phyloP scores from a whole-genome alignment of 2,797 vertebrate genomes.

The Poeciliopsis turneri region DNA sequence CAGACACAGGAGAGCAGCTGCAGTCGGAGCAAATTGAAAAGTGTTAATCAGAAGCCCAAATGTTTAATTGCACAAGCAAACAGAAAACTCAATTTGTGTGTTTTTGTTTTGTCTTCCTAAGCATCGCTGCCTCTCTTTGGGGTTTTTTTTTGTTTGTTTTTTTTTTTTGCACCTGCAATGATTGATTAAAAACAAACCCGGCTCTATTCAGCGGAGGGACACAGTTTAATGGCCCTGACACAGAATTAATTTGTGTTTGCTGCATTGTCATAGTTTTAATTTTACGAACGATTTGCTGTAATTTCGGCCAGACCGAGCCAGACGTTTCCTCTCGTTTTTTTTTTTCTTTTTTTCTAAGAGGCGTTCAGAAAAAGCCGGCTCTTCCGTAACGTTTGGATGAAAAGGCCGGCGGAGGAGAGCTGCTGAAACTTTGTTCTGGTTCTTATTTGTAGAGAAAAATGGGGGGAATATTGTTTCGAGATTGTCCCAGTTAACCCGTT shows the following conservation, averaged over 20 bases:
- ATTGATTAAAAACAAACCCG: slow-evolving; percentile 63
- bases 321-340: slow-evolving; percentile 17
- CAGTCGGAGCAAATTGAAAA: slow-evolving; percentile 51
- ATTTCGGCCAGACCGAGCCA: slow-evolving; percentile 41
- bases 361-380: slow-evolving; percentile 27
- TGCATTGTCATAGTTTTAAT: slow-evolving; percentile 54
- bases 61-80: slow-evolving; percentile 61
- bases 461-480: slow-evolving; percentile 40
- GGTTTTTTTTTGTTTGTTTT: slow-evolving; percentile 13
- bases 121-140: slow-evolving; percentile 27
- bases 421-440: slow-evolving; percentile 26
- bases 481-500: slow-evolving; percentile 42
- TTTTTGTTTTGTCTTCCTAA: slow-evolving; percentile 52
- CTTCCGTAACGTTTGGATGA: slow-evolving; percentile 19
- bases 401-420: slow-evolving; percentile 9
- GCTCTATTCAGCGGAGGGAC: slow-evolving; percentile 30
- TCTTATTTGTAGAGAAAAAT: slow-evolving; percentile 31
- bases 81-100: slow-evolving; percentile 62
- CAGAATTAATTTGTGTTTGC: slow-evolving; percentile 60
- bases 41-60: slow-evolving; percentile 63
- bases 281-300: slow-evolving; percentile 59
- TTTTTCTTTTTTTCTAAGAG: slow-evolving; percentile 24
- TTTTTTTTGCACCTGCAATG: slow-evolving; percentile 60
- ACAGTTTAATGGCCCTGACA: slow-evolving; percentile 52
- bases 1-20: slow-evolving; percentile 27